Evolutionary conservation across 2,113 vertebrate species (phyloP), one percentile per base, ranked within the genome.

Genomic region (Hippoglossus stenolepis): DNA sequence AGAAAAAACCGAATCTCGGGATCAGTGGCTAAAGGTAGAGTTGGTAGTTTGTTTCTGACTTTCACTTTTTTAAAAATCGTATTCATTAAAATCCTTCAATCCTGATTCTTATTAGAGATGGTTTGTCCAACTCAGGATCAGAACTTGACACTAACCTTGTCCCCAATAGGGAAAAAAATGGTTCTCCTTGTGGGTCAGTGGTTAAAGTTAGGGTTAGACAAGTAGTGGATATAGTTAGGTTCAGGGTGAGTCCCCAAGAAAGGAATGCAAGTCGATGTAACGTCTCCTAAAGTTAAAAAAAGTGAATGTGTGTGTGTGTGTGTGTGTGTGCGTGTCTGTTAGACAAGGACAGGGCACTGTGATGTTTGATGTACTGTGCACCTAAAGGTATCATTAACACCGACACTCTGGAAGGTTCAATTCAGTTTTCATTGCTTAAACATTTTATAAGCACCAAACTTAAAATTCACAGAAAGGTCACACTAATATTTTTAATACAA

Each of bases 331-430:
- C 57, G 20, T 70, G 47, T 58, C 49, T 70, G 58, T 64, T 10
- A 72, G 65, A 65, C 57, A 73, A 76, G 43, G 67, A 51, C 43
- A 65, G 35, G 47, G 49, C 65, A 21, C 73, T 60, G 65, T 74
- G 64, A 85, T 80, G 70, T 65, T 73, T 83, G 84, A 85, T 64
- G 45, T 70, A 75, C 69, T 73, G 14, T 56, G 66, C 75, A 84
- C 89, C 83, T 85, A 64, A 78, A 89, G 83, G 74, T 79, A 86
- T 85, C 47, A 83, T 84, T 79, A 86, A 77, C 76, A 75, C 70
- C 49, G 49, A 82, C 65, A 75, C 65, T 72, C 61, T 21, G 20
- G 60, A 63, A 71, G 68, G 79, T 74, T 77, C 58, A 83, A 73
- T 87, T 85, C 57, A 17, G 26, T 85, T 80, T 86, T 89, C 60